A percentile compares a stretch with the other conserved stretches of the same genome.
Evolutionary conservation across 2,888 invertebrate species (phyloP).

Genomic region (Lymantria monacha): DNA sequence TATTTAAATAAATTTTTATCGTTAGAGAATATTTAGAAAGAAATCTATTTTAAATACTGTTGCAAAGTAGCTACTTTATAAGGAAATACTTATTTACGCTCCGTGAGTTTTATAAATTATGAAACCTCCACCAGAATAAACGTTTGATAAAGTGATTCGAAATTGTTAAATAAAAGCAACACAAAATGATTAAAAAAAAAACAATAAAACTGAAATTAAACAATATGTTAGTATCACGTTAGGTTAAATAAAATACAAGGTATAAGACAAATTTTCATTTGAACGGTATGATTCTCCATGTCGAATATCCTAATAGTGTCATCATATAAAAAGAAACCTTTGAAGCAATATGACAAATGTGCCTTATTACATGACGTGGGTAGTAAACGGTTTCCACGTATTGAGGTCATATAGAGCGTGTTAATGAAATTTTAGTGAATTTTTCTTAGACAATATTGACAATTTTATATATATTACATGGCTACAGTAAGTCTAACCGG

Average conservation of each 20-base stretch:
- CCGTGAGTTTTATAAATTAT: slow-evolving; percentile 14
- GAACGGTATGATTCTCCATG: not conserved
- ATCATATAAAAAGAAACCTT: slow-evolving; percentile 28
- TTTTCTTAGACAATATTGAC: slow-evolving; percentile 20
- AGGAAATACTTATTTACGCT: slow-evolving; percentile 17
- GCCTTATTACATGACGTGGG: slow-evolving; percentile 18
- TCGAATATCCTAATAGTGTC: not conserved
- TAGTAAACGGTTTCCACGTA: slow-evolving; percentile 12
- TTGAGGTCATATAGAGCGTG: slow-evolving; percentile 3
- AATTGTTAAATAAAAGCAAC: slow-evolving; percentile 28
- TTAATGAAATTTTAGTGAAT: slow-evolving; percentile 9
- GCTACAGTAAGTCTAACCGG: slow-evolving; percentile 39
- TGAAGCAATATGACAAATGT: slow-evolving; percentile 19
- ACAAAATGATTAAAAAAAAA: slow-evolving; percentile 18
- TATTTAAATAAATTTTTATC: too few species aligned
- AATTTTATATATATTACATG: slow-evolving; percentile 18
- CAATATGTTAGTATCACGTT: slow-evolving; percentile 3
- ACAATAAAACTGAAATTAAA: slow-evolving; percentile 15
- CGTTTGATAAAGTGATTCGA: slow-evolving; percentile 19
- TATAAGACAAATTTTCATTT: not conserved
- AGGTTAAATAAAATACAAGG: not conserved
- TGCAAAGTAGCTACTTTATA: slow-evolving; percentile 19
- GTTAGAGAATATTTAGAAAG: not conserved
- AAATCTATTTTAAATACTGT: slow-evolving; percentile 8
- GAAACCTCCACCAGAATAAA: slow-evolving; percentile 30